phyloP scores from a whole-genome alignment of 2,888 invertebrate species.

The Thera britannica region DNA sequence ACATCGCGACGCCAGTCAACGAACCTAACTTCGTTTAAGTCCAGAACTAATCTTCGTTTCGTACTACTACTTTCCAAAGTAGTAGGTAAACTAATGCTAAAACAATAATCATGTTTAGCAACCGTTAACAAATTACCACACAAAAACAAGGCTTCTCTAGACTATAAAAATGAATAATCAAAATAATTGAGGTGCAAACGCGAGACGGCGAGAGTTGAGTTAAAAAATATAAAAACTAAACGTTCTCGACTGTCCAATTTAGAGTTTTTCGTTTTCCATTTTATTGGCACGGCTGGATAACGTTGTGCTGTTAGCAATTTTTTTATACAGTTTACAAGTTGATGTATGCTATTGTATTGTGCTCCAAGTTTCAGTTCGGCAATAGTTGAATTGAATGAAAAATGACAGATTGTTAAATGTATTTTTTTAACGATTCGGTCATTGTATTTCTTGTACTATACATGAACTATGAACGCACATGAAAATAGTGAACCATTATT shows the following conservation, averaged over 20 bases:
- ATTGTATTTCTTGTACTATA: too few species aligned
- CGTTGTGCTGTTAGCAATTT: conserved; percentile 49
- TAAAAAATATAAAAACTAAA: conserved; percentile 43
- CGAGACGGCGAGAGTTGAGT: conserved; percentile 30
- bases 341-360: too few species aligned
- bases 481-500: too few species aligned
- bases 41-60: conserved; percentile 2
- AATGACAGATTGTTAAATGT: too few species aligned
- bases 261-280: conserved; percentile 37
- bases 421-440: too few species aligned
- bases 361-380: too few species aligned
- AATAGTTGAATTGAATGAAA: too few species aligned
- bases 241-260: conserved; percentile 34
- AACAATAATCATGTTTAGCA: conserved; percentile 28
- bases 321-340: conserved; percentile 13
- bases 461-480: too few species aligned
- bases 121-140: conserved; percentile 36
- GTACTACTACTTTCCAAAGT: conserved; percentile 16
- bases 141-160: conserved; percentile 22
- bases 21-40: too few species aligned
- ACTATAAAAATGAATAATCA: conserved; percentile 37
- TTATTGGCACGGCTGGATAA: conserved; percentile 56
- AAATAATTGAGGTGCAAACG: conserved; percentile 35
- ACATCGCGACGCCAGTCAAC: too few species aligned
- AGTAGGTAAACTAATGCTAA: conserved; percentile 8